phyloP scores from a whole-genome alignment of 2,797 vertebrate species.

The Gallinago solitaria region DNA sequence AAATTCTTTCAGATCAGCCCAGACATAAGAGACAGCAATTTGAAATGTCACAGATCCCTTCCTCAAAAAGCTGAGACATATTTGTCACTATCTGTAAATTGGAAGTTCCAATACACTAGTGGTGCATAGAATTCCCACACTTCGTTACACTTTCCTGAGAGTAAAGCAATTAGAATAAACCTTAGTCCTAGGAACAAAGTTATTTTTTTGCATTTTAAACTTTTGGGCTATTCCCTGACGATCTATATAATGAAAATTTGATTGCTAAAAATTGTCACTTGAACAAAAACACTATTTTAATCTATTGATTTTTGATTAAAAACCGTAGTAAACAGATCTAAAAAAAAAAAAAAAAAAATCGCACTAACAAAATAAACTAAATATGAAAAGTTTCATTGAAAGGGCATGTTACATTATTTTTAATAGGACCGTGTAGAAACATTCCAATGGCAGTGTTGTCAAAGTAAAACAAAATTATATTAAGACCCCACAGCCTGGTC shows the following conservation, averaged over 20 bases:
- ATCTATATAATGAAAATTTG: constrained; percentile 90
- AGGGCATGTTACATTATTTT: constrained; percentile 96
- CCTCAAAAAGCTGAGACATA: constrained; percentile 70
- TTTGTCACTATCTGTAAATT: constrained; percentile 70
- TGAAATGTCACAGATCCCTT: constrained; percentile 78
- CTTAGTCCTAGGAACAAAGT: constrained; percentile 82
- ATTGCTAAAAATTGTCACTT: constrained; percentile 94
- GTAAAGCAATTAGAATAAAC: constrained; percentile 83
- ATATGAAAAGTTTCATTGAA: constrained; percentile 99
- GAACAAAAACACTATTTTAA: constrained; percentile 79
- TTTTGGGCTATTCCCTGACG: constrained; percentile 96
- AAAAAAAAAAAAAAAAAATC: constrained; percentile 72
- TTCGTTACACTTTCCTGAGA: constrained; percentile 84
- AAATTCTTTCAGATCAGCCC: constrained; percentile 77
- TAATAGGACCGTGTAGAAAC: constrained; percentile 94
- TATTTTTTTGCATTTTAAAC: constrained; percentile 92
- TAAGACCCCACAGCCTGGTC: constrained; percentile 81
- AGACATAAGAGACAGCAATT: constrained; percentile 68
- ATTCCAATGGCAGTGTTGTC: constrained; percentile 99
- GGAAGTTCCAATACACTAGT: constrained; percentile 76
- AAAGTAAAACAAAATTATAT: constrained; percentile 82
- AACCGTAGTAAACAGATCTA: constrained; percentile 91
- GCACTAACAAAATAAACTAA: constrained; percentile 88
- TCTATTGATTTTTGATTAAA: constrained; percentile 86
- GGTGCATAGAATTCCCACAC: constrained; percentile 80